Base-by-base conservation (phyloP, 2,113 vertebrate species). In the Hippopotamus amphibius region DNA sequence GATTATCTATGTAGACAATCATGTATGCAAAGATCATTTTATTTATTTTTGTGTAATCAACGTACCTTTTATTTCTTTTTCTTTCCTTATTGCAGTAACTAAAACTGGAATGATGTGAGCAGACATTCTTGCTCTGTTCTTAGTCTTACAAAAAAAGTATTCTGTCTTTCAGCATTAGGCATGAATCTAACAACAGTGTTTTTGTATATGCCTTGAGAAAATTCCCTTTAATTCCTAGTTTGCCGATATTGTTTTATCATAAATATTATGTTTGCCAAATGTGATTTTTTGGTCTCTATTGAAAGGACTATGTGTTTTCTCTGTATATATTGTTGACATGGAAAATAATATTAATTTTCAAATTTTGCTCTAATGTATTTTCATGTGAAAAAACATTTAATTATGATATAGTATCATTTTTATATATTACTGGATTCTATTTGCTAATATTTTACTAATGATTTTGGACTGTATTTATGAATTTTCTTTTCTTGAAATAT, bases 21-120 rank as follows among this genome's bases (percentile, higher is more conserved):
- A 82, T 59, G n/a, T 94, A n/a, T 82, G 6, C 3, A 86, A 79
- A 89, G 26, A 59, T 76, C 13, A 80, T 46, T 76, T 94, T 92
- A 80, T 72, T 74, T 79, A 65, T n/a, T 79, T 69, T 74, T 80
- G 5, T 30, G 71, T 22, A 89, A 53, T 68, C 41, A 76, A 2
- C 30, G 43, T 2, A 33, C 17, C 1, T 63, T 69, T 95, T 61
- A 4, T 65, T 55, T 63, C 2, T 48, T 88, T 82, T 37, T 33
- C 15, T 84, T 84, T 4, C 46, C 15, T 26, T 43, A 41, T 57
- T 95, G 2, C 41, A 65, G 5, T 69, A 66, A 19, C 7, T 17
- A 92, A 46, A 41, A 57, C 3, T 37, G 16, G 24, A 87, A 4
- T 80, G 19, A 43, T 11, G 6, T 30, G 13, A 87, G 50, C 4